Conservation (phyloP, 1,140 invertebrate genomes). For the Contarinia nasturtii region DNA sequence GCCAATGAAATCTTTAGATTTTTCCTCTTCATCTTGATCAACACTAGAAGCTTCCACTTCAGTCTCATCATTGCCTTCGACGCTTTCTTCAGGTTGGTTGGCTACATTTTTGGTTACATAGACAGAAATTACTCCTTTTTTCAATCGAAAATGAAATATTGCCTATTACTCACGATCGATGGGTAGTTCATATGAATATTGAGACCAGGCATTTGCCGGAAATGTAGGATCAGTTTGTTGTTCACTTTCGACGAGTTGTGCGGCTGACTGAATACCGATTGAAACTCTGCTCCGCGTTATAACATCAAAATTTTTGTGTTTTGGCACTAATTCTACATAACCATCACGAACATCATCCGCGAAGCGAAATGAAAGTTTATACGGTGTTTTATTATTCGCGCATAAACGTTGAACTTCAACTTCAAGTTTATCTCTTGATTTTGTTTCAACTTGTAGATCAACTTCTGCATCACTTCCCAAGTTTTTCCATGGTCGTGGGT, state of each 20-base stretch:
- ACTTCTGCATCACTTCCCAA: slow-evolving; percentile 43
- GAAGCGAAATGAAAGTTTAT: slow-evolving; percentile 27
- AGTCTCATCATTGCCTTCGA: slow-evolving; percentile 8
- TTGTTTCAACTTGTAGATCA: slow-evolving; percentile 27
- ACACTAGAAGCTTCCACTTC: slow-evolving; percentile 11
- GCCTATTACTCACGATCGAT: slow-evolving; percentile 13
- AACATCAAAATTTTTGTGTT: slow-evolving; percentile 32
- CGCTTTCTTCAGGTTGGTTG: no score
- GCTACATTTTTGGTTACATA: no score
- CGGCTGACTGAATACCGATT: slow-evolving; percentile 28
- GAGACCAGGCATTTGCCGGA: slow-evolving; percentile 43
- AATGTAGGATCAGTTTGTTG: slow-evolving; percentile 44
- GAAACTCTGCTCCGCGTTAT: slow-evolving; percentile 33
- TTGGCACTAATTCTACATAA: slow-evolving; percentile 38
- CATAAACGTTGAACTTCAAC: slow-evolving; percentile 41
- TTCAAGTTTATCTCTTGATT: slow-evolving; percentile 34
- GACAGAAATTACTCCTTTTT: no score
- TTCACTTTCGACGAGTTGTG: slow-evolving; percentile 21
- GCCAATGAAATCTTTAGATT: slow-evolving; percentile 8
- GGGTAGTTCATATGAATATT: slow-evolving; percentile 30
- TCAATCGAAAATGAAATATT: no score
- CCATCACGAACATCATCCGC: slow-evolving; percentile 38
- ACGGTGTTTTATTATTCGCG: slow-evolving; percentile 10
- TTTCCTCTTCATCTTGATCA: slow-evolving; percentile 3
- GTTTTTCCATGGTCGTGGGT: slow-evolving; percentile 33